Evolutionary conservation across 2,888 invertebrate species (phyloP).

Genomic region (Coleophora flavipennella): DNA sequence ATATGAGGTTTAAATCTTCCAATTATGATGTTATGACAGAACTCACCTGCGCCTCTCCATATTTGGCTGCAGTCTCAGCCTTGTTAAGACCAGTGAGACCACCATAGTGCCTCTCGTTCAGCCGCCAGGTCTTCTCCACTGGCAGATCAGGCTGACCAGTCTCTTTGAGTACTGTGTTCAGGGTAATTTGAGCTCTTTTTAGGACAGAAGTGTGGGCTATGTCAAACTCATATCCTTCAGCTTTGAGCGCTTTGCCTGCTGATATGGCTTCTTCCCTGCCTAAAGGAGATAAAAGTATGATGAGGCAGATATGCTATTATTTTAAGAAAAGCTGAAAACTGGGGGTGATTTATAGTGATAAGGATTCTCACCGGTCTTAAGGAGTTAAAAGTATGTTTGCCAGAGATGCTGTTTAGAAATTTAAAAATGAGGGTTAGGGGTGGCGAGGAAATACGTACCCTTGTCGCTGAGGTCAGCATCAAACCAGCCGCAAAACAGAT

Average conservation of each 20-base stretch:
- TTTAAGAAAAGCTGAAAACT: not conserved
- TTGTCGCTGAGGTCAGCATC: constrained; percentile 79
- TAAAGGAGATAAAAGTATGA: constrained; percentile 22
- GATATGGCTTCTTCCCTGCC: constrained; percentile 78
- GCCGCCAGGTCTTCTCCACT: constrained; percentile 82
- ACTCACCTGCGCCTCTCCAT: constrained; percentile 84
- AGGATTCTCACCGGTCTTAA: too few relatives aligned
- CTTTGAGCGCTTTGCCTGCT: constrained; percentile 82
- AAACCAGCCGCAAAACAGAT: constrained; percentile 83
- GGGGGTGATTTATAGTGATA: not conserved
- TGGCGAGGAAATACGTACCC: constrained; percentile 52
- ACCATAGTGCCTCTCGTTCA: constrained; percentile 92
- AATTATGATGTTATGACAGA: too few relatives aligned
- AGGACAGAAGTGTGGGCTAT: constrained; percentile 86
- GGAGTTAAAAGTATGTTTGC: too few relatives aligned
- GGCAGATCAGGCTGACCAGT: constrained; percentile 79
- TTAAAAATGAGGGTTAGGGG: not conserved
- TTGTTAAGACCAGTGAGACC: constrained; percentile 89
- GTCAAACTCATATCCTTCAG: constrained; percentile 81
- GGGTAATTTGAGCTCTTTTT: constrained; percentile 82
- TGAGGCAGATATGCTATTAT: not conserved
- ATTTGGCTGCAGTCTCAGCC: constrained; percentile 86
- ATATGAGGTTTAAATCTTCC: too few relatives aligned
- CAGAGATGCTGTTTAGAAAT: too few relatives aligned
- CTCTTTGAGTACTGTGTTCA: constrained; percentile 77